Evolutionary conservation across 2,888 invertebrate genomes (phyloP).

Genomic region (Dione vanillae): DNA sequence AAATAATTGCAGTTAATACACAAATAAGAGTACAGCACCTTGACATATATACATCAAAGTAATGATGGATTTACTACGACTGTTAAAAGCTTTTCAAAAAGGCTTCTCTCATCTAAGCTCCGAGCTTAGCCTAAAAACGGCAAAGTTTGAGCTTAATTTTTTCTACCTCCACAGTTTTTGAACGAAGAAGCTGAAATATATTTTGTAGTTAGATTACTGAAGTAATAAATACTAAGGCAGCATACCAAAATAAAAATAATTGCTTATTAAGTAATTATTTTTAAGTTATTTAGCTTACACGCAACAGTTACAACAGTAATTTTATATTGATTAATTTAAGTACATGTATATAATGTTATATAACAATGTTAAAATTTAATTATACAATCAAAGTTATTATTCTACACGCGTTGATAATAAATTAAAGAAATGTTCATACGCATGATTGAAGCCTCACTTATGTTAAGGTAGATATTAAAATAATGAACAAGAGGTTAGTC

Average conservation of each 20-base stretch:
- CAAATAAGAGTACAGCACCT: background rate
- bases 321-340: background rate
- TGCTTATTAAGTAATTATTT: background rate
- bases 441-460: no score
- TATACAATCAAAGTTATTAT: background rate
- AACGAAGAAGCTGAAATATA: background rate
- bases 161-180: background rate
- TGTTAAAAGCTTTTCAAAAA: slow-evolving; percentile 10
- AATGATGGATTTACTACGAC: slow-evolving; percentile 11
- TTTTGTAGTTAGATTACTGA: background rate
- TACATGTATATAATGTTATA: background rate
- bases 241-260: background rate
- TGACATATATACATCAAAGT: slow-evolving; percentile 1
- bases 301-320: background rate
- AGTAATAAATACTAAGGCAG: background rate
- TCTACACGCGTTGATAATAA: background rate
- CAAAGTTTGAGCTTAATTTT: background rate
- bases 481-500: no score
- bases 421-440: background rate
- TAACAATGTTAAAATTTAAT: background rate
- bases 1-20: background rate
- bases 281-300: background rate
- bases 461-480: no score
- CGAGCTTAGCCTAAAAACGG: background rate
- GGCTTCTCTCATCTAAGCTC: background rate